Conservation (phyloP, 2,113 vertebrate genomes). For the Trichechus manatus region DNA sequence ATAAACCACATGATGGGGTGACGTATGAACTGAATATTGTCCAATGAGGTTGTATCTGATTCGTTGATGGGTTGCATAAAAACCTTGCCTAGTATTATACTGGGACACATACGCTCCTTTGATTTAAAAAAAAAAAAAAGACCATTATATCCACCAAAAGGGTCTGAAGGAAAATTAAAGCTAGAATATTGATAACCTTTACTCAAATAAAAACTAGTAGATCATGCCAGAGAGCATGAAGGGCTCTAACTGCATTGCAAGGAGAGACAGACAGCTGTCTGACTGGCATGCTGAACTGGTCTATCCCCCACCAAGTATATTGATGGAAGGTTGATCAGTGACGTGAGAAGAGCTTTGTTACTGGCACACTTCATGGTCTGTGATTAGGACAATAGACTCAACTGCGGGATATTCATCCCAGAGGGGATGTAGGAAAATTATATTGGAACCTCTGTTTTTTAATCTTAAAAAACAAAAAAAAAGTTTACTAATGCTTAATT, state of each 20-base stretch:
- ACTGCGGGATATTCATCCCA: not conserved
- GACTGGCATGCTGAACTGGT: not conserved
- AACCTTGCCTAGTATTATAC: not conserved
- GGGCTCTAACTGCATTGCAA: not conserved
- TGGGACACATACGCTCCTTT: conserved; percentile 60
- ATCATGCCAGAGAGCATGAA: not conserved
- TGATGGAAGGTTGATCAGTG: not conserved
- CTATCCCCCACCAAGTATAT: not conserved
- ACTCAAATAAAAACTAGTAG: not conserved
- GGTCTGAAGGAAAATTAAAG: not conserved
- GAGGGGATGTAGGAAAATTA: not conserved
- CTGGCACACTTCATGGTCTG: not conserved
- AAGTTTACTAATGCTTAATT: not conserved
- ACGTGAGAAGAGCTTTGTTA: not conserved
- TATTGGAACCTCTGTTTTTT: not conserved
- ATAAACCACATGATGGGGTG: conserved; percentile 12
- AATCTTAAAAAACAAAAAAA: not conserved
- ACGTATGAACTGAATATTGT: conserved; percentile 18
- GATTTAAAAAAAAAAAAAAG: not conserved
- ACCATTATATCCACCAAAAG: not conserved
- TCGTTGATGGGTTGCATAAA: not conserved
- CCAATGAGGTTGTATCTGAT: conserved; percentile 34
- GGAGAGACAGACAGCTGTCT: conserved; percentile 31
- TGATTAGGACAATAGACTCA: not conserved
- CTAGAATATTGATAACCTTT: conserved; percentile 5